phyloP scores from a whole-genome alignment of 2,113 vertebrate species.

The Oryzias curvinotus region DNA sequence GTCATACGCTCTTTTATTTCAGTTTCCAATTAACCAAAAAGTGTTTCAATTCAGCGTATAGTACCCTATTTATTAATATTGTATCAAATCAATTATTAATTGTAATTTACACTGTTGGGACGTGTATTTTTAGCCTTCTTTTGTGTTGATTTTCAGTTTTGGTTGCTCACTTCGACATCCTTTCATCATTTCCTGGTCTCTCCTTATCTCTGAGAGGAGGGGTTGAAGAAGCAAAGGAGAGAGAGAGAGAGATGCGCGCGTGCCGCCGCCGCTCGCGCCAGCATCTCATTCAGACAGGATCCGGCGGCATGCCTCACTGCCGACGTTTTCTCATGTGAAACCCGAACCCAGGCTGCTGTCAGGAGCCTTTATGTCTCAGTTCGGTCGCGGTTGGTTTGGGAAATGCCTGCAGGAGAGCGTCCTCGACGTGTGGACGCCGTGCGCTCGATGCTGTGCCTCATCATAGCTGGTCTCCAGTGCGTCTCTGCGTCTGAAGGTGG shows the following conservation, averaged over 20 bases:
- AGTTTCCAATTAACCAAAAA: no score
- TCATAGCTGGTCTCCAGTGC: conserved; percentile 30
- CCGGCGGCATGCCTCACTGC: conserved; percentile 13
- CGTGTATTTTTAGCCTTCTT: not conserved
- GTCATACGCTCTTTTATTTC: no score
- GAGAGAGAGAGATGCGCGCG: conserved; percentile 8
- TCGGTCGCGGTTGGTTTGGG: conserved; percentile 27
- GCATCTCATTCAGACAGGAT: conserved; percentile 33
- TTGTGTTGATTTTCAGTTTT: not conserved
- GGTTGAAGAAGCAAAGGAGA: conserved; percentile 12
- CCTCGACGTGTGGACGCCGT: conserved; percentile 19
- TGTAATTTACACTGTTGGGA: not conserved
- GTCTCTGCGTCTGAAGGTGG: conserved; percentile 33
- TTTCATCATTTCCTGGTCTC: conserved; percentile 26
- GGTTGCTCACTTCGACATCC: not conserved
- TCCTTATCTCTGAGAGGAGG: conserved; percentile 28
- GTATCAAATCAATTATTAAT: not conserved
- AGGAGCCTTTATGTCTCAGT: conserved; percentile 38
- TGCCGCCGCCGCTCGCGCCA: not conserved
- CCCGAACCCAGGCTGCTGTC: not conserved
- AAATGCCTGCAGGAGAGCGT: conserved; percentile 60
- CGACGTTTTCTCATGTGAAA: conserved; percentile 4
- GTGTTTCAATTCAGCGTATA: no score
- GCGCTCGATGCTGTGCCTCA: conserved; percentile 31
- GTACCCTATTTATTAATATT: no score